Evolutionary conservation across 2,888 invertebrate genomes (phyloP).

Genomic region (Monoplex corrugatus): DNA sequence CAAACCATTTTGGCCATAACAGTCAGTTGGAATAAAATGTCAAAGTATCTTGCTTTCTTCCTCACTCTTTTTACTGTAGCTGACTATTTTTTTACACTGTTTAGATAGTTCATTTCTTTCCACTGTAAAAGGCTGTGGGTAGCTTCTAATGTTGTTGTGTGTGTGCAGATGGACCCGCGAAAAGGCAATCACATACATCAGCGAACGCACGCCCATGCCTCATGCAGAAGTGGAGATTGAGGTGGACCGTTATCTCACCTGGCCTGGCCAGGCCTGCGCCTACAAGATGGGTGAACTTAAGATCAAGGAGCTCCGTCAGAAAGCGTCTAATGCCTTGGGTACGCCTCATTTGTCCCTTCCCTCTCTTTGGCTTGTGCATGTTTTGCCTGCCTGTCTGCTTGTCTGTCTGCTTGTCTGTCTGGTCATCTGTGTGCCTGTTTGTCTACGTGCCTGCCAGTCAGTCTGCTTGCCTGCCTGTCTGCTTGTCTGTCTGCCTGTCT

Average conservation of each 20-base stretch:
- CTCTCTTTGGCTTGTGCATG: background rate
- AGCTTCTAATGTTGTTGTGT: no score
- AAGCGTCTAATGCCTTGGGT: slow-evolving; percentile 76
- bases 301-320: slow-evolving; percentile 72
- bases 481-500: no score
- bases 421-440: background rate
- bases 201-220: slow-evolving; percentile 65
- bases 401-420: background rate
- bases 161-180: slow-evolving; percentile 74
- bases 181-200: slow-evolving; percentile 73
- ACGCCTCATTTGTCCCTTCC: background rate
- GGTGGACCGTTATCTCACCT: slow-evolving; percentile 78
- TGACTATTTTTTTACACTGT: no score
- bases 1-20: no score
- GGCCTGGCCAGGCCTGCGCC: slow-evolving; percentile 79
- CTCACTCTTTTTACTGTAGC: no score
- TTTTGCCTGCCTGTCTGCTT: background rate
- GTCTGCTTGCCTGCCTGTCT: background rate
- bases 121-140: no score
- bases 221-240: slow-evolving; percentile 65
- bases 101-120: no score
- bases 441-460: background rate
- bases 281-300: slow-evolving; percentile 79
- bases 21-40: no score
- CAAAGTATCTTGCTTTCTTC: no score